phyloP scores from a whole-genome alignment of 1,140 invertebrate species.

The Drosophila ficusphila region DNA sequence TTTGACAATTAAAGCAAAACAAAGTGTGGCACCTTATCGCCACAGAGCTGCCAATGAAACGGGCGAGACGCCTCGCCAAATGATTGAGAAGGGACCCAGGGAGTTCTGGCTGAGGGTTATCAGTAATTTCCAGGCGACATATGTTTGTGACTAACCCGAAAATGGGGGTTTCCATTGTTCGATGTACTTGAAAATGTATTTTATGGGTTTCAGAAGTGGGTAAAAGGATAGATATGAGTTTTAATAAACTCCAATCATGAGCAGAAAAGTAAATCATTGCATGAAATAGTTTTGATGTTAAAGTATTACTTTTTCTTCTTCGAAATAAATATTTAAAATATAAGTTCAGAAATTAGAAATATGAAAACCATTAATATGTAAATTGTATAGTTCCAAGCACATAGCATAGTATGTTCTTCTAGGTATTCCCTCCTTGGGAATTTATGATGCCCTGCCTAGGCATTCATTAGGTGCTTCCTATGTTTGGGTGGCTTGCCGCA shows the following conservation, averaged over 20 bases:
- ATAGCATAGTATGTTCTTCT: constrained; percentile 20
- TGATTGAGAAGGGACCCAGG: constrained; percentile 24
- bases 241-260: too few relatives aligned
- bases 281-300: too few relatives aligned
- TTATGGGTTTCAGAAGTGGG: neutral
- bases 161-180: neutral
- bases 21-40: constrained; percentile 68
- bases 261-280: too few relatives aligned
- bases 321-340: too few relatives aligned
- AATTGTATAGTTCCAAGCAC: neutral
- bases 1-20: constrained; percentile 77
- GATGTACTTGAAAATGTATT: neutral
- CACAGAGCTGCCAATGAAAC: constrained; percentile 45
- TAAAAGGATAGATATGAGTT: too few relatives aligned
- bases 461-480: constrained; percentile 78
- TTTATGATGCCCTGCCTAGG: constrained; percentile 58
- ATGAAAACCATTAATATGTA: too few relatives aligned
- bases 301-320: too few relatives aligned
- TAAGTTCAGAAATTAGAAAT: too few relatives aligned
- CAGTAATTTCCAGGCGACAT: constrained; percentile 27
- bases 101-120: constrained; percentile 24
- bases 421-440: constrained; percentile 20
- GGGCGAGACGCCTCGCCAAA: constrained; percentile 20
- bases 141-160: constrained; percentile 1
- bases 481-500: constrained; percentile 72